Conservation (phyloP, 2,888 invertebrate species). For the Cyclophora punctaria region DNA sequence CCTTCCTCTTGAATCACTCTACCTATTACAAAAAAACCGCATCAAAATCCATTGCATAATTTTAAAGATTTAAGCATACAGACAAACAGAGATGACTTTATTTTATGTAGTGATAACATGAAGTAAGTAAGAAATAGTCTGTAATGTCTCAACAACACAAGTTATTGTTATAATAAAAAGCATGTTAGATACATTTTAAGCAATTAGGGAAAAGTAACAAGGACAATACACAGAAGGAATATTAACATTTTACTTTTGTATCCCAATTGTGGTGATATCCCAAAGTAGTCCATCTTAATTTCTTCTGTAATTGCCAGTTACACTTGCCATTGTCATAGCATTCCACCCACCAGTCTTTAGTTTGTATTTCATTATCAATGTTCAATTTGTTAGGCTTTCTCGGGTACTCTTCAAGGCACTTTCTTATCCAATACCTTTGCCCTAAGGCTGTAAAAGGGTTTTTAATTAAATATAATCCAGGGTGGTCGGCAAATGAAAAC, state of each 20-base stretch:
- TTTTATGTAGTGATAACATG: too few species aligned
- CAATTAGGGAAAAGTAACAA: too few species aligned
- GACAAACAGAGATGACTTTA: too few species aligned
- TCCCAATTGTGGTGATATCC: slow-evolving; percentile 99
- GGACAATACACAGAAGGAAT: slow-evolving; percentile 7
- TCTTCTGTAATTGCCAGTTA: slow-evolving; percentile 51
- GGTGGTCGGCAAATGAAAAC: slow-evolving; percentile 75
- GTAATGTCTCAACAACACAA: neutral
- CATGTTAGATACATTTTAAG: too few species aligned
- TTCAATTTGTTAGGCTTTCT: slow-evolving; percentile 82
- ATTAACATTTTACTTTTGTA: slow-evolving; percentile 81
- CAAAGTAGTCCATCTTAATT: slow-evolving; percentile 93
- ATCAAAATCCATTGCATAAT: too few species aligned
- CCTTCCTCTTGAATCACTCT: too few species aligned
- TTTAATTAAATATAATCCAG: slow-evolving; percentile 85
- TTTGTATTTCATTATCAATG: slow-evolving; percentile 69
- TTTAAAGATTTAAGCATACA: too few species aligned
- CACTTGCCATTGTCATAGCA: slow-evolving; percentile 58
- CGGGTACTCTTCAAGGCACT: slow-evolving; percentile 86
- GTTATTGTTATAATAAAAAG: neutral
- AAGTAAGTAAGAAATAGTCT: too few species aligned
- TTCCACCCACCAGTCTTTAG: slow-evolving; percentile 79
- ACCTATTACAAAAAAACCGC: too few species aligned
- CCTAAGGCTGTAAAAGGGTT: slow-evolving; percentile 88
- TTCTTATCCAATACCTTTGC: slow-evolving; percentile 88